phyloP scores from a whole-genome alignment of 1,140 invertebrate species.

The Drosophila albomicans region DNA sequence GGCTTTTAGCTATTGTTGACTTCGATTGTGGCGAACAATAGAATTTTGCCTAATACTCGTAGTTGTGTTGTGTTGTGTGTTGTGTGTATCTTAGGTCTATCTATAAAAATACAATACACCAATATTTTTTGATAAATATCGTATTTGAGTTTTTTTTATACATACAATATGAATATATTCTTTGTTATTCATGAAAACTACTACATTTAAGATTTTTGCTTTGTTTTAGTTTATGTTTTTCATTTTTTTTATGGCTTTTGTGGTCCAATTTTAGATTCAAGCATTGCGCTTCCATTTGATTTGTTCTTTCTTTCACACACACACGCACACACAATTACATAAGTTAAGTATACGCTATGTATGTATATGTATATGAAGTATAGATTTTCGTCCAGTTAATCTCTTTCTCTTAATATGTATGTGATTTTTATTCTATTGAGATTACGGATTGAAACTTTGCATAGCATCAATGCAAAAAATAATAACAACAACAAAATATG shows the following conservation, averaged over 20 bases:
- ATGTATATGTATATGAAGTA: conserved; percentile 4
- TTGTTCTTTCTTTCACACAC: conserved; percentile 32
- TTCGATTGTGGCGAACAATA: conserved; percentile 4
- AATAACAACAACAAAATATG: conserved; percentile 20
- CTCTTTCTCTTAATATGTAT: not conserved
- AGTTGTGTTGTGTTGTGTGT: conserved; percentile 10
- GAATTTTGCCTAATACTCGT: conserved; percentile 7
- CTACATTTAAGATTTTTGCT: conserved; percentile 19
- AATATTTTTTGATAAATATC: conserved; percentile 20
- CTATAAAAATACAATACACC: conserved; percentile 43
- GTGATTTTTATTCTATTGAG: not conserved
- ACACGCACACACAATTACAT: conserved; percentile 6
- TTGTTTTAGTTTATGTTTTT: conserved; percentile 19
- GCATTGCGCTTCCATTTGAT: conserved; percentile 59
- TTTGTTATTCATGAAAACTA: conserved; percentile 20
- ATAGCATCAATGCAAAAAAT: conserved; percentile 22
- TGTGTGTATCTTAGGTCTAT: conserved; percentile 17
- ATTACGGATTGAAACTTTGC: conserved; percentile 3
- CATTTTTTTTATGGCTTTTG: conserved; percentile 31
- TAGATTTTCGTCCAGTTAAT: not conserved
- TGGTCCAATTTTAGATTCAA: conserved; percentile 75
- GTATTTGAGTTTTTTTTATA: conserved; percentile 13
- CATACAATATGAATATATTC: conserved; percentile 11
- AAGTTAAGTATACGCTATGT: conserved; percentile 8
- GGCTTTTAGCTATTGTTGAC: not conserved